phyloP scores from a whole-genome alignment of 2,888 invertebrate genomes.

The Polyommatus icarus region DNA sequence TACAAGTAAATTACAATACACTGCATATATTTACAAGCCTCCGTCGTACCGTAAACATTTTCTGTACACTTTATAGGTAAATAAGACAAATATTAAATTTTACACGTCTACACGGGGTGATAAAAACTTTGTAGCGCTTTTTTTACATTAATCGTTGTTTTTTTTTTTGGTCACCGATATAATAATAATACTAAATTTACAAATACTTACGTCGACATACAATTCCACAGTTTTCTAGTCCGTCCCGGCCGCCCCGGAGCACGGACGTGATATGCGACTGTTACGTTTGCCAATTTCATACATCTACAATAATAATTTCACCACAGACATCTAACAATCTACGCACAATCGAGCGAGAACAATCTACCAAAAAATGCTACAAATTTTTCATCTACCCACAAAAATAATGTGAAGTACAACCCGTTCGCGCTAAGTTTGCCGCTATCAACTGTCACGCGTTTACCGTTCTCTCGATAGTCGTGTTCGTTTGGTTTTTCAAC shows the following conservation, averaged over 20 bases:
- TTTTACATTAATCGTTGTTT: constrained; percentile 6
- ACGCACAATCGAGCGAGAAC: neutral
- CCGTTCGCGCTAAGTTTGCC: too few relatives aligned
- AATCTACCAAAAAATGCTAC: constrained; percentile 21
- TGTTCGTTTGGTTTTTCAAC: too few relatives aligned
- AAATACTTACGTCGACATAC: neutral
- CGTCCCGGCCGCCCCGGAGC: neutral
- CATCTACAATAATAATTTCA: neutral
- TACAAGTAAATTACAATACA: constrained; percentile 61
- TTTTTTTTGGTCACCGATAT: neutral
- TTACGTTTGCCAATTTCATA: neutral
- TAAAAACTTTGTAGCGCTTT: constrained; percentile 21
- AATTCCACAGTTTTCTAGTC: neutral
- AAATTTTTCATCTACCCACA: constrained; percentile 23
- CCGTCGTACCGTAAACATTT: constrained; percentile 12
- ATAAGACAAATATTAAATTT: constrained; percentile 15
- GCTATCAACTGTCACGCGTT: too few relatives aligned
- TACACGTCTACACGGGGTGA: neutral
- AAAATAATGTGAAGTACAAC: neutral
- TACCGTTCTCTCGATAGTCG: too few relatives aligned
- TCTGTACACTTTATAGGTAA: constrained; percentile 29
- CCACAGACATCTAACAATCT: neutral
- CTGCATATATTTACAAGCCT: constrained; percentile 67
- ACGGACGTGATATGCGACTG: neutral
- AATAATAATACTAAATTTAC: constrained; percentile 12